phyloP scores from a whole-genome alignment of 2,888 invertebrate genomes.

The Callyntrura sp. region DNA sequence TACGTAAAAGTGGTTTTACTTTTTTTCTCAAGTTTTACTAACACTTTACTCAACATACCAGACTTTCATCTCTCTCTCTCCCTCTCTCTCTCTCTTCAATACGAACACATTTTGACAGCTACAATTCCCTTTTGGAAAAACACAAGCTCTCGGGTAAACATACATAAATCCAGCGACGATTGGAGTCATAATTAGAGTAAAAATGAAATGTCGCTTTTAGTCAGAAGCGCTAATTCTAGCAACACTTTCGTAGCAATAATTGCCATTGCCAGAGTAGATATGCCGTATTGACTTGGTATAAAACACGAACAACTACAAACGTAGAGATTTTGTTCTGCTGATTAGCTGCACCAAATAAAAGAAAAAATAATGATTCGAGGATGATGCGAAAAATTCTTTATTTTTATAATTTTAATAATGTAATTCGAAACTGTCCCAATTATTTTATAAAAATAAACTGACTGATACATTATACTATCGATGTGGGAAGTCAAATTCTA shows the following conservation, averaged over 20 bases:
- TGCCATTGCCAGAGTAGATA: too few species aligned
- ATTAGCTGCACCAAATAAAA: neutral
- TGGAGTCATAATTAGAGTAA: slow-evolving; percentile 36
- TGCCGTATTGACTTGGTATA: too few species aligned
- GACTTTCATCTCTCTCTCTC: too few species aligned
- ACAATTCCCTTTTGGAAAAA: slow-evolving; percentile 75
- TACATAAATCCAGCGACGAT: slow-evolving; percentile 74
- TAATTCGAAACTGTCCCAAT: too few species aligned
- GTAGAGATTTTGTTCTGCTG: too few species aligned
- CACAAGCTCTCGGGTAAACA: slow-evolving; percentile 69
- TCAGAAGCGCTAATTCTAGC: too few species aligned
- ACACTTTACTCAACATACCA: slow-evolving; percentile 59
- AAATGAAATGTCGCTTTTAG: slow-evolving; percentile 48
- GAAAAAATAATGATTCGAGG: slow-evolving; percentile 10
- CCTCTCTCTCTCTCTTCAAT: slow-evolving; percentile 15
- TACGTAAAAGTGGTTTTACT: slow-evolving; percentile 48
- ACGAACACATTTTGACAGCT: slow-evolving; percentile 73
- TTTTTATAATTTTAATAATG: slow-evolving; percentile 28
- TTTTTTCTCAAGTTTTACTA: slow-evolving; percentile 48
- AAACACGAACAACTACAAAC: too few species aligned
- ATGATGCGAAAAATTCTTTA: slow-evolving; percentile 13
- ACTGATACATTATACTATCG: neutral
- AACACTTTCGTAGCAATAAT: too few species aligned
- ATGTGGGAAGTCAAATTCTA: neutral
- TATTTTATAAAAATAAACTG: too few species aligned